These are phyloP conservation scores for Siphlonurus alternatus DNA, from an alignment of 2,888 invertebrate genomes.

Conservation along the genomic window DNA sequence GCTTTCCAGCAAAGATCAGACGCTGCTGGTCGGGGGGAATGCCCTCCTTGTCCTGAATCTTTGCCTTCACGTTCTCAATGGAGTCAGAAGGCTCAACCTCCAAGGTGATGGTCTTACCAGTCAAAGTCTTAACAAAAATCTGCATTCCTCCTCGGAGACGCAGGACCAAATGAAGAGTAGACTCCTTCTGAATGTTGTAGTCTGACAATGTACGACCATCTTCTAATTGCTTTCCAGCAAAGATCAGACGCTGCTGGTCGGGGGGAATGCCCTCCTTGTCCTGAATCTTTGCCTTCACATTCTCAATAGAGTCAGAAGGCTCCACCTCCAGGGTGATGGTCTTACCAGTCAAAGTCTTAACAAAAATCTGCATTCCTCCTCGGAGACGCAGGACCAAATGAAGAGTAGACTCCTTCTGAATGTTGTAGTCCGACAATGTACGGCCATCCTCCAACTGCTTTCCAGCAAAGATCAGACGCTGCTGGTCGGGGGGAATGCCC, in stretches of 20 bases:
- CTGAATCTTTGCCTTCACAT: constrained; percentile 31
- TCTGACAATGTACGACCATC: constrained; percentile 38
- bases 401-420: constrained; percentile 39
- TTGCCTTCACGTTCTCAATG: constrained; percentile 41
- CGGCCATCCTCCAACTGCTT: constrained; percentile 30
- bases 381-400: constrained; percentile 38
- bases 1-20: constrained; percentile 41
- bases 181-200: constrained; percentile 39
- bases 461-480: constrained; percentile 27
- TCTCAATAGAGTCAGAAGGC: constrained; percentile 33
- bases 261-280: constrained; percentile 28
- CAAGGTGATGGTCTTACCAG: constrained; percentile 38
- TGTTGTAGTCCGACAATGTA: constrained; percentile 37
- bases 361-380: constrained; percentile 49
- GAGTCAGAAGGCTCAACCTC: constrained; percentile 39
- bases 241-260: constrained; percentile 34
- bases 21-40: constrained; percentile 43
- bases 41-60: constrained; percentile 39
- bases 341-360: constrained; percentile 38
- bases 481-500: constrained; percentile 26
- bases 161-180: constrained; percentile 37
- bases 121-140: constrained; percentile 39
- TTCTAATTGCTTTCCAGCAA: constrained; percentile 40
- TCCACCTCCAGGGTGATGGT: constrained; percentile 41
- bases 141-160: constrained; percentile 48